These are phyloP conservation scores for Noturus placidus DNA, from an alignment of 2,113 vertebrate species.

Conservation along the genomic window DNA sequence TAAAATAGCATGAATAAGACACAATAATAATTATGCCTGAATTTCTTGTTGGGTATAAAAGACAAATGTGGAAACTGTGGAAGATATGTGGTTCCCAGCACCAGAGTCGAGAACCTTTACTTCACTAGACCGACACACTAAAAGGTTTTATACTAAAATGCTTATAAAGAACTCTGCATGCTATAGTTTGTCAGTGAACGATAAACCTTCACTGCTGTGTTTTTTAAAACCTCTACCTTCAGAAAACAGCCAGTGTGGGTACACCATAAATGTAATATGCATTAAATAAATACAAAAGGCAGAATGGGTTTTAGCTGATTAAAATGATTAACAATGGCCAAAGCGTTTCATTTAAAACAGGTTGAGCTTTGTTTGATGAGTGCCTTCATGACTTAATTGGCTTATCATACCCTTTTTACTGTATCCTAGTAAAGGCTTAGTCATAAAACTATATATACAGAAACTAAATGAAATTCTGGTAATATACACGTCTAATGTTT, in stretches of 20 bases:
- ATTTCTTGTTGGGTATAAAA: neutral
- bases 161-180: neutral
- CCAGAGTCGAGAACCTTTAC: neutral
- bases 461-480: constrained; percentile 21
- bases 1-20: neutral
- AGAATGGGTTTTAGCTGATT: neutral
- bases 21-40: neutral
- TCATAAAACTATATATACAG: constrained; percentile 21
- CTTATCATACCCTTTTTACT: constrained; percentile 12
- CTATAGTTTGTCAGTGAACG: neutral
- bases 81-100: neutral
- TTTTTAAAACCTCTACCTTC: neutral
- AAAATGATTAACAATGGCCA: neutral
- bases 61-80: neutral
- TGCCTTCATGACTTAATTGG: constrained; percentile 5
- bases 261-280: neutral
- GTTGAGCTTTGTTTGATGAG: neutral
- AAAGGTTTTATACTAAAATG: neutral
- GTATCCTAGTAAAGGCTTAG: neutral
- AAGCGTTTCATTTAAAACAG: neutral
- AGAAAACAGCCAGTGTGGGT: neutral
- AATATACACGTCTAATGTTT: constrained; percentile 12
- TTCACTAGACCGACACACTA: neutral
- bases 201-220: neutral
- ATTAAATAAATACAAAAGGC: constrained; percentile 12